Conservation (phyloP, 2,888 invertebrate genomes). For the Spatulosminthurus flaviceps region DNA sequence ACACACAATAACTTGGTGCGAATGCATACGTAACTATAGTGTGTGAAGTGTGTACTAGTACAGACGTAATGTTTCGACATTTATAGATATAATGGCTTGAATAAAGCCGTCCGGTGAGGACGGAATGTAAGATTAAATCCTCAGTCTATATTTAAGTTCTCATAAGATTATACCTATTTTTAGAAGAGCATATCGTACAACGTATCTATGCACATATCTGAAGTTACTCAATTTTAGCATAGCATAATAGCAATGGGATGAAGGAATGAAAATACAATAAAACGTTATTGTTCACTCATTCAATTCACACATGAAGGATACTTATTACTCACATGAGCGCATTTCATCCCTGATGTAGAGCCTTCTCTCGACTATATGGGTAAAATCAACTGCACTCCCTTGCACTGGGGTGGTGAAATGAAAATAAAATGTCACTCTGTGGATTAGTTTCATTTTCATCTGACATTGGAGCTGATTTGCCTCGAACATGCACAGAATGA, state of each 20-base stretch:
- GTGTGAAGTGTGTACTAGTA: neutral
- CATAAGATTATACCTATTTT: too few relatives aligned
- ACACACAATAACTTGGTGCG: too few relatives aligned
- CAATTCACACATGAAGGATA: neutral
- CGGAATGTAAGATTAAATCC: conserved; percentile 2
- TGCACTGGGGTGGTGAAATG: conserved; percentile 37
- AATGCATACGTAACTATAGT: neutral
- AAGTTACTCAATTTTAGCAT: too few relatives aligned
- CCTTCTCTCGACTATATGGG: conserved; percentile 12
- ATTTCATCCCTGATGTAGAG: neutral
- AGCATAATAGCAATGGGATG: neutral
- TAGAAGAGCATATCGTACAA: too few relatives aligned
- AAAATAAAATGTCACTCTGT: conserved; percentile 38
- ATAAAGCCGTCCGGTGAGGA: neutral
- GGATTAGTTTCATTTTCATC: conserved; percentile 40
- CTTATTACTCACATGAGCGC: neutral
- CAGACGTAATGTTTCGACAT: neutral
- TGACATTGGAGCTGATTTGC: conserved; percentile 37
- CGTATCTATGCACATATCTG: too few relatives aligned
- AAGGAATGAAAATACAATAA: conserved; percentile 4
- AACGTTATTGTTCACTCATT: neutral
- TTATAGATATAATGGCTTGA: neutral
- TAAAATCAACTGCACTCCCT: conserved; percentile 19
- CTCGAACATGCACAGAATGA: conserved; percentile 23
- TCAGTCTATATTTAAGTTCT: neutral